Conservation (phyloP, 2,888 invertebrate genomes). For the Drosophila rubida region DNA sequence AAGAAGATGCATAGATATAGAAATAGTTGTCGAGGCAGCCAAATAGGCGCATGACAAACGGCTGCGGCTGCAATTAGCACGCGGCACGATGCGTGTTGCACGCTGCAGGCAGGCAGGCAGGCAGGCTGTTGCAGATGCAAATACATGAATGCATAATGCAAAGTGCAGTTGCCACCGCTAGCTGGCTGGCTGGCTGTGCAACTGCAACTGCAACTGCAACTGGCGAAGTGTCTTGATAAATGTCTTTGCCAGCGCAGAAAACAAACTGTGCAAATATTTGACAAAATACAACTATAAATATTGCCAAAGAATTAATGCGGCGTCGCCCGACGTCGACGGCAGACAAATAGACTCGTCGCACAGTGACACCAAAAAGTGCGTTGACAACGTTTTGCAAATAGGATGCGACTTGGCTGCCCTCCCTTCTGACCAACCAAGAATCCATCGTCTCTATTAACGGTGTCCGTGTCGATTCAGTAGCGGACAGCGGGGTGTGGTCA, state of each 20-base stretch:
- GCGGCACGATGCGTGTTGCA: constrained; percentile 27
- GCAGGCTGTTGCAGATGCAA: constrained; percentile 17
- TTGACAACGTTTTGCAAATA: constrained; percentile 53
- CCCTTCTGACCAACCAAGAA: constrained; percentile 30
- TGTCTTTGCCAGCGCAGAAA: constrained; percentile 72
- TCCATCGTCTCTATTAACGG: constrained; percentile 66
- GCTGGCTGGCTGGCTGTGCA: no score
- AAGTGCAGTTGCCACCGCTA: constrained; percentile 31
- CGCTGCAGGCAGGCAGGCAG: constrained; percentile 7
- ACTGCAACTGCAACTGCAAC: constrained; percentile 20
- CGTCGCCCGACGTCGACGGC: constrained; percentile 45
- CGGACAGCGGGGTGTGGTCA: constrained; percentile 60
- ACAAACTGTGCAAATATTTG: constrained; percentile 82
- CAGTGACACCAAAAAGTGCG: constrained; percentile 79
- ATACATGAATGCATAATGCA: constrained; percentile 25
- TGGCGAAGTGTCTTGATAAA: constrained; percentile 68
- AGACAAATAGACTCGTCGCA: constrained; percentile 67
- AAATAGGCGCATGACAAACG: constrained; percentile 74
- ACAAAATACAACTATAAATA: constrained; percentile 82
- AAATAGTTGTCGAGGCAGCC: constrained; percentile 35
- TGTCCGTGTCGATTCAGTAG: constrained; percentile 74
- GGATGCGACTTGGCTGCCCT: background rate
- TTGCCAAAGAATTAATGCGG: constrained; percentile 80
- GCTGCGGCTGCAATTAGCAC: constrained; percentile 73
- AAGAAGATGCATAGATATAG: constrained; percentile 30